Percentiles rank a stretch among this genome's conserved stretches.
phyloP scores from a whole-genome alignment of 1,140 invertebrate genomes.

The Ceratoteleas bidentatus region DNA sequence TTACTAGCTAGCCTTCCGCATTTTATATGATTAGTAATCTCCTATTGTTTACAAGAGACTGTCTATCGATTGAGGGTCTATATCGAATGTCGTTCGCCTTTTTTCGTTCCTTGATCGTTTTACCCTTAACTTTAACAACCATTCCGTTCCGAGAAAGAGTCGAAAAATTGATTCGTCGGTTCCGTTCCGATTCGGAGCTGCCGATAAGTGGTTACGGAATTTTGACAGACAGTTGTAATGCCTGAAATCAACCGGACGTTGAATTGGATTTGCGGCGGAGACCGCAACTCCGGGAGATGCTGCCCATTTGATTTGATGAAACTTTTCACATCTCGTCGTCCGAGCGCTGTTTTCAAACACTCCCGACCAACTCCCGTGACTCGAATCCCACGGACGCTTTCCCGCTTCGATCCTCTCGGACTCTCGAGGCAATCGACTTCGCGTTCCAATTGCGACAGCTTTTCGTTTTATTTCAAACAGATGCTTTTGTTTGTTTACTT shows the following conservation, averaged over 20 bases:
- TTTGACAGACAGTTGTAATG: constrained; percentile 46
- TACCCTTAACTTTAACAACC: not conserved
- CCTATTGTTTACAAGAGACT: constrained; percentile 75
- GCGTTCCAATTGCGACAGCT: too few species aligned
- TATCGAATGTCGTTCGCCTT: constrained; percentile 26
- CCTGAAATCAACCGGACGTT: constrained; percentile 32
- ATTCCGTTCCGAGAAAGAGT: not conserved
- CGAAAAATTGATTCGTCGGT: not conserved
- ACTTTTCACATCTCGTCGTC: constrained; percentile 74
- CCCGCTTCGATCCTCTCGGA: not conserved
- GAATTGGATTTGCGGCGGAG: constrained; percentile 63
- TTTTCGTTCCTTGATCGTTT: not conserved
- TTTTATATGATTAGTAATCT: constrained; percentile 77
- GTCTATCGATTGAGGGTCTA: constrained; percentile 59
- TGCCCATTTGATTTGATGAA: constrained; percentile 80
- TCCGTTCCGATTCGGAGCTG: constrained; percentile 4
- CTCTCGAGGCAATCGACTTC: constrained; percentile 1
- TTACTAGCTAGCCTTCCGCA: constrained; percentile 80
- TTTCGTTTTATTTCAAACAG: too few species aligned
- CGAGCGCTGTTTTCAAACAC: constrained; percentile 66
- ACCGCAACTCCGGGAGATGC: constrained; percentile 72
- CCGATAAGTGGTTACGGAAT: not conserved
- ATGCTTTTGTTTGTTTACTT: too few species aligned
- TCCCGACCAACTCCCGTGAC: constrained; percentile 23
- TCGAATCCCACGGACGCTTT: constrained; percentile 12